Evolutionary conservation across 2,888 invertebrate species (phyloP).

Genomic region (Cerceris ruficornis): DNA sequence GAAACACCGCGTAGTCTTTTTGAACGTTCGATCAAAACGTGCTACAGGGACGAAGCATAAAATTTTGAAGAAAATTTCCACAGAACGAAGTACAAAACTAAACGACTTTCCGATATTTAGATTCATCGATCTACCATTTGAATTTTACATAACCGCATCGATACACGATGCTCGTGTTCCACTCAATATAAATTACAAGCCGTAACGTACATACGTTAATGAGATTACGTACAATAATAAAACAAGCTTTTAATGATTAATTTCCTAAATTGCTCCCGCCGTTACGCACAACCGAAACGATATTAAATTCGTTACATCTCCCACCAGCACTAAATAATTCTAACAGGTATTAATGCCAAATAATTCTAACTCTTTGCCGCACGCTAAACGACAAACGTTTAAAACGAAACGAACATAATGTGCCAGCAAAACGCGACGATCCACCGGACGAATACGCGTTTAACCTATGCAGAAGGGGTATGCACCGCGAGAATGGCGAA

Average conservation of each 20-base stretch:
- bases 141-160: no score
- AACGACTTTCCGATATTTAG: no score
- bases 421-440: neutral
- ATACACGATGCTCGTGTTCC: neutral
- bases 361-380: no score
- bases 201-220: constrained; percentile 39
- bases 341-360: no score
- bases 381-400: neutral
- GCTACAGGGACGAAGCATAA: no score
- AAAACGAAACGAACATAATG: constrained; percentile 13
- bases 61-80: no score
- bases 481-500: constrained; percentile 43
- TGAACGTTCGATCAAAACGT: no score
- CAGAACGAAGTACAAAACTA: no score
- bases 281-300: constrained; percentile 14
- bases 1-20: no score
- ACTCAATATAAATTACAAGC: neutral
- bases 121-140: no score
- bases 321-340: no score
- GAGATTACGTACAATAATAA: constrained; percentile 40
- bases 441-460: constrained; percentile 15
- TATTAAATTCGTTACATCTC: neutral
- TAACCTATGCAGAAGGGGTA: constrained; percentile 41
- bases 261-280: constrained; percentile 42
- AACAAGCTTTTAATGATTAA: constrained; percentile 47